Evolutionary conservation across 2,888 invertebrate genomes (phyloP), one percentile per base, ranked within the genome.

Genomic region (Drosophila villosipedis): DNA sequence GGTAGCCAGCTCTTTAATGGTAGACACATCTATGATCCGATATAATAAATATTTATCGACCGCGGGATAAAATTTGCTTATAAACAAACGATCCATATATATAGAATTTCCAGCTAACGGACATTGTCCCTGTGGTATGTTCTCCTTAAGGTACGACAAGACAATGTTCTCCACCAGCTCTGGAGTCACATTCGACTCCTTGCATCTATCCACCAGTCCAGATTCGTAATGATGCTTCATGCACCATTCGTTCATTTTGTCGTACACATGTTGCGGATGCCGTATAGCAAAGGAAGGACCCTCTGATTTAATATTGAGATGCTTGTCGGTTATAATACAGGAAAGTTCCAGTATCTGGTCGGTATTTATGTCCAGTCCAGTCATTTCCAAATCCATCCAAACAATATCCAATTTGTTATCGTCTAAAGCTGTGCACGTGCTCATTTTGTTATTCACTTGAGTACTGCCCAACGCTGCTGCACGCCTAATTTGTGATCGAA

Each of bases 21-120:
- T 95, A 41, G 97, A 97, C 3, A 99, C 98, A 94, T 99, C 99
- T 76, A 99, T 96, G 53, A 98, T 96, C 84, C 99, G 95, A 93
- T 99, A 98, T 92, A 99, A 98, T 78, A 99, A 94, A 92, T 98
- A 97, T 1, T 95, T 91, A 90, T 96, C 92, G 9, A 99, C 93
- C 52, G 14, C 14, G 82, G 94, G 98, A 97, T 99, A 97, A 91
- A 96, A 96, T 93, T 96, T 96, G 16, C 93, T 91, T 31, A 99
- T 91, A 93, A 99, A 99, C 61, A 96, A 80, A 76, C 97, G 94
- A 92, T 99, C 99, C 95, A 96, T 96, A 85, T 97, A 97, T 5
- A 99, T 95, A 62, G 97, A 96, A 94, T 97, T 99, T 0, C 99
- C 99, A 14, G 96, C 98, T 57, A 99, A 90, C 0, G 97, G 97